A percentile compares a stretch with the other conserved stretches of the same genome.
phyloP scores from a whole-genome alignment of 2,888 invertebrate species.

The Nycteola revayana region DNA sequence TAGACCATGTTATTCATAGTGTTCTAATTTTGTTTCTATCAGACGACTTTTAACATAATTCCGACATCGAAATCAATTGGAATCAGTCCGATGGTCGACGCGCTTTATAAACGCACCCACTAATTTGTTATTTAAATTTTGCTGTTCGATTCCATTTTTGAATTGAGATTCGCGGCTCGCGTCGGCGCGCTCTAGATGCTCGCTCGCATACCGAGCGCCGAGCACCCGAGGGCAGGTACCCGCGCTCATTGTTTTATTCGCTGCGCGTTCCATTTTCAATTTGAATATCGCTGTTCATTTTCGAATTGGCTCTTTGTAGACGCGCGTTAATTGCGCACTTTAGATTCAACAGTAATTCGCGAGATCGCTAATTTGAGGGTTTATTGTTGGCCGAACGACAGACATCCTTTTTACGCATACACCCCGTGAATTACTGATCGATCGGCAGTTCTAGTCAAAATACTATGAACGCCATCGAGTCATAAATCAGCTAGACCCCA shows the following conservation, averaged over 20 bases:
- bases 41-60: constrained; percentile 43
- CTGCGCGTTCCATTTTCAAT: constrained; percentile 76
- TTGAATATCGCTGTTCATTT: constrained; percentile 79
- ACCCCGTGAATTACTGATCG: constrained; percentile 63
- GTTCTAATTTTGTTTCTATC: constrained; percentile 25
- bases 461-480: constrained; percentile 31
- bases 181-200: constrained; percentile 48
- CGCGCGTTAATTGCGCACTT: constrained; percentile 76
- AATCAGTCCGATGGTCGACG: constrained; percentile 59
- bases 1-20: constrained; percentile 23
- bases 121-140: constrained; percentile 77
- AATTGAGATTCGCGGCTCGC: constrained; percentile 57
- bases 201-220: constrained; percentile 47
- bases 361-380: constrained; percentile 74
- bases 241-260: constrained; percentile 72
- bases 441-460: constrained; percentile 38
- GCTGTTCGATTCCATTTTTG: constrained; percentile 67
- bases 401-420: constrained; percentile 65
- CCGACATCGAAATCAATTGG: constrained; percentile 60
- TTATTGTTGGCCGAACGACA: constrained; percentile 66
- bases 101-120: constrained; percentile 64
- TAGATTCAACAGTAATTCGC: constrained; percentile 77
- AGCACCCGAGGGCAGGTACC: constrained; percentile 45
- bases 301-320: constrained; percentile 75
- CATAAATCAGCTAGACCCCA: constrained; percentile 53